Conservation (phyloP, 2,888 invertebrate genomes). For the Limnephilus rhombicus region DNA sequence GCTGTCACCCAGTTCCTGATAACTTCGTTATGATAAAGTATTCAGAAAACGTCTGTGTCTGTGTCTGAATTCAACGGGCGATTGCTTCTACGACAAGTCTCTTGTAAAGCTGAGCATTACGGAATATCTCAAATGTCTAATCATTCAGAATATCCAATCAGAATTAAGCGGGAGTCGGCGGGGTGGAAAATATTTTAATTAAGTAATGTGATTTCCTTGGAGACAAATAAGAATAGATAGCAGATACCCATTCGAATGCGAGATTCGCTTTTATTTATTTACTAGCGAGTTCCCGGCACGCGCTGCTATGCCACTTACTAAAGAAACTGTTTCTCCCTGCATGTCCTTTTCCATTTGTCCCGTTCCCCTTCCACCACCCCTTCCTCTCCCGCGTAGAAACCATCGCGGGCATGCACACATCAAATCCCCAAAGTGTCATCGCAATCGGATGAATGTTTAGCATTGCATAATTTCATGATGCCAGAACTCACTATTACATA, state of each 20-base stretch:
- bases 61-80: background rate
- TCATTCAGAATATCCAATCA: conserved; percentile 33
- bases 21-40: conserved; percentile 37
- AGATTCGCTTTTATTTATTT: background rate
- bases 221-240: background rate
- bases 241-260: background rate
- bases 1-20: conserved; percentile 33
- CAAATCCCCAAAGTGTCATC: too few relatives aligned
- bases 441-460: too few relatives aligned
- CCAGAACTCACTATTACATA: too few relatives aligned
- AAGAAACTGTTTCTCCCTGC: too few relatives aligned
- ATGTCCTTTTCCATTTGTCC: too few relatives aligned
- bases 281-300: too few relatives aligned
- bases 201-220: background rate
- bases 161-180: background rate
- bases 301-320: too few relatives aligned
- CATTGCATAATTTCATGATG: too few relatives aligned
- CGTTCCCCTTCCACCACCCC: too few relatives aligned
- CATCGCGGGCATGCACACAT: too few relatives aligned
- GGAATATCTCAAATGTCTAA: background rate
- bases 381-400: too few relatives aligned
- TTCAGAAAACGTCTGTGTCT: conserved; percentile 21
- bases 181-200: background rate
- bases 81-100: background rate
- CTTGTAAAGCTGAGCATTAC: background rate